These are phyloP conservation scores for Holothuria glaberrima DNA, from an alignment of 35 echinoderm and acorn worm genomes.

Conservation along the genomic window DNA sequence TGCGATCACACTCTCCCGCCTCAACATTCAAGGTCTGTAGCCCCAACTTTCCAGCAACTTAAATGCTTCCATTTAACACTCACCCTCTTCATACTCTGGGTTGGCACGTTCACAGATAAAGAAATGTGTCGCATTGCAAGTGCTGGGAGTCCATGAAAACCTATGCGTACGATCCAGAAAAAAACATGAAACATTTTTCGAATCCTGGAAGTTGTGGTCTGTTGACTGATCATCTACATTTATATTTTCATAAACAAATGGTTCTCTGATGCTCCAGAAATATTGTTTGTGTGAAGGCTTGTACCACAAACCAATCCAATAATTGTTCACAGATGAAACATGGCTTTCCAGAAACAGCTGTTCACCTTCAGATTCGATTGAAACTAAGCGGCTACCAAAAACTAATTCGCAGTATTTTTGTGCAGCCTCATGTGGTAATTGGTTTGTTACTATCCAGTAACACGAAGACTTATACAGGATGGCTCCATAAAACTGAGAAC, in stretches of 20 bases:
- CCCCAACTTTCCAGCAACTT: no score
- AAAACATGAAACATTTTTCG: background rate
- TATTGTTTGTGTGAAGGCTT: no score
- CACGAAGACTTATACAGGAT: constrained; percentile 2
- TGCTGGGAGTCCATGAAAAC: background rate
- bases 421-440: background rate
- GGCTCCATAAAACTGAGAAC: background rate
- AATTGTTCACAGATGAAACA: background rate
- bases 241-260: background rate
- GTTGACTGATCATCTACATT: background rate
- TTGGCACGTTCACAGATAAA: constrained; percentile 19
- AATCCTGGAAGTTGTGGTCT: background rate
- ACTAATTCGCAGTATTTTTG: background rate
- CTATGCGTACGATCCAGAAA: background rate
- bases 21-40: no score
- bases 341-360: background rate
- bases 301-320: constrained; percentile 21
- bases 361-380: background rate
- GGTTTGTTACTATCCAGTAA: background rate
- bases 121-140: background rate
- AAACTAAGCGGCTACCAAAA: background rate
- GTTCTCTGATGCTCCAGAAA: background rate
- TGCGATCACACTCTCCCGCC: no score
- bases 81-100: background rate
- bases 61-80: background rate